Evolutionary conservation across 2,797 vertebrate genomes (phyloP).

Genomic region (Acestrorhynchus altus): DNA sequence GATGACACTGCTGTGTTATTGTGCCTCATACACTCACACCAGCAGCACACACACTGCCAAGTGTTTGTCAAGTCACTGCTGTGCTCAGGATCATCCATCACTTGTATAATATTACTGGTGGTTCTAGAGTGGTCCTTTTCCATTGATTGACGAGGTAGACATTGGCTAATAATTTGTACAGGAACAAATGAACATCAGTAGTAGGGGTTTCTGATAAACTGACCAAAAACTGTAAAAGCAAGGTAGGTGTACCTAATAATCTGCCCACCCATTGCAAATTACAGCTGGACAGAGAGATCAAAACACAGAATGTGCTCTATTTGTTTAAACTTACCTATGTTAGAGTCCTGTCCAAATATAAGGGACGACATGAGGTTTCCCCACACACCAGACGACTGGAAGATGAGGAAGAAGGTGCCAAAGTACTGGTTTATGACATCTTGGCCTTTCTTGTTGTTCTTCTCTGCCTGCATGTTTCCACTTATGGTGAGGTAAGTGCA

Average conservation of each 20-base stretch:
- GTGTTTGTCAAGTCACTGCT: no score
- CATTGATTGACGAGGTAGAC: no score
- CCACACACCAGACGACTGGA: conserved; percentile 91
- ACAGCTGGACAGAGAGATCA: neutral
- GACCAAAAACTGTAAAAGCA: neutral
- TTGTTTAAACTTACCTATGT: conserved; percentile 73
- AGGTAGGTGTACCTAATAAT: no score
- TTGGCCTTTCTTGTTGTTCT: conserved; percentile 72
- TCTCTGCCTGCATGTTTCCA: conserved; percentile 78
- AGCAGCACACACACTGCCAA: no score
- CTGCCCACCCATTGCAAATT: neutral
- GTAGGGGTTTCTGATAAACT: neutral
- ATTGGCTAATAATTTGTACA: neutral
- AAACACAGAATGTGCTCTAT: neutral
- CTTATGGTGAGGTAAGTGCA: conserved; percentile 90
- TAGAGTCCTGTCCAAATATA: conserved; percentile 82
- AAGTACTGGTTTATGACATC: conserved; percentile 92
- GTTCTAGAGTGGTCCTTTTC: no score
- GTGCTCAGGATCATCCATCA: neutral
- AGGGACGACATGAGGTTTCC: conserved; percentile 96
- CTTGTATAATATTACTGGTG: no score
- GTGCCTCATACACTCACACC: no score
- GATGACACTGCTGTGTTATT: no score
- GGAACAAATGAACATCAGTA: no score
- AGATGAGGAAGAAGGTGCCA: conserved; percentile 93